phyloP scores from a whole-genome alignment of 2,113 vertebrate species.

The Myxocyprinus asiaticus region DNA sequence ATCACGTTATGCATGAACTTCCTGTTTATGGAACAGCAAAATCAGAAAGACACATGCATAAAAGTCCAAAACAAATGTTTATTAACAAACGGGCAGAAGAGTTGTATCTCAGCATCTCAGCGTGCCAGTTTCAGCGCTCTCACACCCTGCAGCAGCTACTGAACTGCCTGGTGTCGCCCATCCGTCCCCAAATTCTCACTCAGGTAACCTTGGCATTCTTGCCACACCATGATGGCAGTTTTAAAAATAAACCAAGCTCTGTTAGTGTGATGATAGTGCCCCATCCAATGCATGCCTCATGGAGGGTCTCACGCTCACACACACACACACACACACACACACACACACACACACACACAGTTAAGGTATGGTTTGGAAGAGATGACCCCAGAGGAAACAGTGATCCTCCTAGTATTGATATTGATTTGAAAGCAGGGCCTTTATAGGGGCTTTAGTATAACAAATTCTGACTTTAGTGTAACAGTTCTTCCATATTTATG shows the following conservation, averaged over 20 bases:
- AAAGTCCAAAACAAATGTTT: no score
- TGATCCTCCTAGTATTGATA: no score
- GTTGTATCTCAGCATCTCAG: not conserved
- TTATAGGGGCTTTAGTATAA: no score
- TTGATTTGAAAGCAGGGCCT: no score
- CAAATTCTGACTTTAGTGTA: no score
- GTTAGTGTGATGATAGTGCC: slow-evolving; percentile 72
- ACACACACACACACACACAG: slow-evolving; percentile 52
- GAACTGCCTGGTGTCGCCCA: slow-evolving; percentile 51
- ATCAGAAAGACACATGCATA: no score
- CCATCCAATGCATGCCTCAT: slow-evolving; percentile 62
- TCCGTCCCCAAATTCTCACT: slow-evolving; percentile 62
- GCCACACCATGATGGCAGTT: slow-evolving; percentile 74
- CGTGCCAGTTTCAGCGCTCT: slow-evolving; percentile 41
- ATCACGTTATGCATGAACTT: no score
- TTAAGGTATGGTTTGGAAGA: no score
- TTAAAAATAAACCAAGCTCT: slow-evolving; percentile 78
- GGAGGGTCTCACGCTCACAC: slow-evolving; percentile 58
- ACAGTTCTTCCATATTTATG: no score
- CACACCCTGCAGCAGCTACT: slow-evolving; percentile 49
- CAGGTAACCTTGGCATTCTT: slow-evolving; percentile 76
- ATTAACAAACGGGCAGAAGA: no score
- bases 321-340: no score
- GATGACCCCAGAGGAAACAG: not conserved
- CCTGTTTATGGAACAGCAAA: no score